Evolutionary conservation across 2,797 vertebrate genomes (phyloP), one percentile per base, ranked within the genome.

Genomic region (Clangula hyemalis): DNA sequence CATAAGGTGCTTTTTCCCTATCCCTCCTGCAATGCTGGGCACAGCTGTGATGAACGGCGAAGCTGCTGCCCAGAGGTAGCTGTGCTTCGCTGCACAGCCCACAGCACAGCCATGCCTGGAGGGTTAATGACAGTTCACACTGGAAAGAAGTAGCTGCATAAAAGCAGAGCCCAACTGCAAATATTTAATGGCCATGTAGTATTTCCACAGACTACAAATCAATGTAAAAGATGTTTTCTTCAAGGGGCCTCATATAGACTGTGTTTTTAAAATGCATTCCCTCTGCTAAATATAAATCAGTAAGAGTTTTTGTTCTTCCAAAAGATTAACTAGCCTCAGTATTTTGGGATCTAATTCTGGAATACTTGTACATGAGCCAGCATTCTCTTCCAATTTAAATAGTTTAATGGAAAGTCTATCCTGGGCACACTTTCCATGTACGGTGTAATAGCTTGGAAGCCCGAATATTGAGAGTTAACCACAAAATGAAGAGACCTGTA

Each of bases 251-350:
- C 96, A 32, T 94, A 96, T 85, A 97, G 74, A 76, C 89, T 87
- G 28, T 94, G 93, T 93, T 95, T 97, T 91, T 93, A 95, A 96
- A 94, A 93, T 91, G 71, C 95, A 96, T 96, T 96, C 95, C 73
- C 95, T 86, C 72, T 91, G 93, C 96, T 97, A 97, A 97, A 97
- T 97, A 97, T 97, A 97, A 97, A 97, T 95, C 97, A 97, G 89
- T 72, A 94, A 91, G 95, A 96, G 95, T 94, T 97, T 96, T 97
- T 97, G 95, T 96, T 94, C 96, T 96, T 95, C 95, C 97, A 97
- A 96, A 96, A 97, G 96, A 97, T 97, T 96, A 96, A 91, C 96
- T 92, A 94, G 91, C 94, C 64, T 94, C 93, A 93, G 96, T 97
- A 97, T 97, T 97, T 97, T 77, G 91, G 94, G 93, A 97, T 95